Percentiles rank a stretch among this genome's conserved stretches.
Conservation (phyloP, 2,888 invertebrate species). For the Ryuthela nishihirai region DNA sequence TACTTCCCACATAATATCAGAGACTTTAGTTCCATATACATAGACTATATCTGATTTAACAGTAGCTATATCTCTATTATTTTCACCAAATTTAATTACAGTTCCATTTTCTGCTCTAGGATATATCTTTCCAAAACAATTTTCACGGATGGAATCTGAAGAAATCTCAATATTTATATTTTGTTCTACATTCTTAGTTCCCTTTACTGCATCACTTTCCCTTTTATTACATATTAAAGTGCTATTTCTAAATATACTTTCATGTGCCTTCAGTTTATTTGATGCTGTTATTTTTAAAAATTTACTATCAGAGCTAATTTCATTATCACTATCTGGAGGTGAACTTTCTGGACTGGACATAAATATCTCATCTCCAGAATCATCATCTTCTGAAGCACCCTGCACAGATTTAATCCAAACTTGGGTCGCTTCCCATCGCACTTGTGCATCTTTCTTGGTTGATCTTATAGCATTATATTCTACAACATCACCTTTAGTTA, state of each 20-base stretch:
- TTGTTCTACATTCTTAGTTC: too few relatives aligned
- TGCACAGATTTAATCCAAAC: conserved; percentile 8
- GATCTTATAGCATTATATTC: conserved; percentile 13
- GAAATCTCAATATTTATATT: too few relatives aligned
- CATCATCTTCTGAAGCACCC: background rate
- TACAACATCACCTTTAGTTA: conserved; percentile 9
- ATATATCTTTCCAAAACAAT: conserved; percentile 18
- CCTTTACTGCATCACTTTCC: too few relatives aligned
- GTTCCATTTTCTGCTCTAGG: conserved; percentile 5
- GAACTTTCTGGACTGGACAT: background rate
- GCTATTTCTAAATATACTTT: too few relatives aligned
- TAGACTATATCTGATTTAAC: conserved; percentile 20
- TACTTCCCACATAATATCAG: conserved; percentile 25
- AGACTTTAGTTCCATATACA: conserved; percentile 8
- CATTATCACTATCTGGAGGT: background rate
- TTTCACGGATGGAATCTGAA: background rate
- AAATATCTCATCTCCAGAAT: too few relatives aligned
- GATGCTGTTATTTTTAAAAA: background rate
- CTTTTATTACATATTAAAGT: too few relatives aligned
- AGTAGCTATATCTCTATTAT: conserved; percentile 11
- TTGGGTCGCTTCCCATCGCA: conserved; percentile 21
- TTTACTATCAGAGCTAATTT: background rate
- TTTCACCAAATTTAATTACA: conserved; percentile 23
- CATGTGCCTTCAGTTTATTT: background rate
- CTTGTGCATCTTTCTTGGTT: conserved; percentile 3